These are phyloP conservation scores for Enteromius fasciolatus DNA, from an alignment of 2,797 vertebrate genomes.

Conservation along the genomic window DNA sequence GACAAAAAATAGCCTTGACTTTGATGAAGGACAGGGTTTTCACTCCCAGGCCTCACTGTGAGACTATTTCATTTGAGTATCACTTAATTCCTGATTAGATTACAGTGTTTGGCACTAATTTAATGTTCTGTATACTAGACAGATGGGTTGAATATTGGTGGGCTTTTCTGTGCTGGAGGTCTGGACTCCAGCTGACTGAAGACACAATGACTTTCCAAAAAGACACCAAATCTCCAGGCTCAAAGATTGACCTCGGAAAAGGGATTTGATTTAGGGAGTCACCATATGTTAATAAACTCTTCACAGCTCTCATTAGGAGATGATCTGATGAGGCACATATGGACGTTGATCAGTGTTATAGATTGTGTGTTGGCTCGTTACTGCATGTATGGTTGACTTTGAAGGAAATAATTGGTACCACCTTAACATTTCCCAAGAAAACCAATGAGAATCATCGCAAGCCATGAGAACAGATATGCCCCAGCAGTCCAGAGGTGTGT, in stretches of 20 bases:
- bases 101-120: slow-evolving; percentile 6
- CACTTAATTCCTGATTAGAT: slow-evolving; percentile 1
- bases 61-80: background rate
- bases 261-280: background rate
- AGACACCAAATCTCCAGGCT: slow-evolving; percentile 1
- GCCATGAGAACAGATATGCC: background rate
- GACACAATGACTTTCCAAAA: background rate
- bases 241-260: background rate
- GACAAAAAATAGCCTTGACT: background rate
- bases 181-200: background rate
- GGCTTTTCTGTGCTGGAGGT: background rate
- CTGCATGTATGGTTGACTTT: slow-evolving; percentile 6
- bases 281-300: background rate
- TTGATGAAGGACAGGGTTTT: slow-evolving; percentile 14
- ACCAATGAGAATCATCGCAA: background rate
- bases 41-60: background rate
- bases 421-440: background rate
- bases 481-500: too few species aligned
- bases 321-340: slow-evolving; percentile 11
- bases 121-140: background rate
- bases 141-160: slow-evolving; percentile 22
- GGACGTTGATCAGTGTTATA: background rate
- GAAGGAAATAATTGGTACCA: background rate
- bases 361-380: background rate
- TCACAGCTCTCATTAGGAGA: background rate